Evolutionary conservation across 2,797 vertebrate species (phyloP).

Genomic region (Megalops cyprinoides): DNA sequence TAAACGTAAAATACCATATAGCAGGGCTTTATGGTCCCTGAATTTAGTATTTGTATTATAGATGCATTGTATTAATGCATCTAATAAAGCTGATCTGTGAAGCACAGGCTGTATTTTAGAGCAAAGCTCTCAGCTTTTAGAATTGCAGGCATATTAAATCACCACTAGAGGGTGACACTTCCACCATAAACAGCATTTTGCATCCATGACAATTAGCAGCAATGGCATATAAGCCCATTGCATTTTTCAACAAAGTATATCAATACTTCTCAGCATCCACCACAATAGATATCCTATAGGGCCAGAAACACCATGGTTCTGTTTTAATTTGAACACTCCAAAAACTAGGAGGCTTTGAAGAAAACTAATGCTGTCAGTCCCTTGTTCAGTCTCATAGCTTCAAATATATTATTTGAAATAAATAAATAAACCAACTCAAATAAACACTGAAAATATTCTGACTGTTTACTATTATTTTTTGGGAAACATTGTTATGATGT

Average conservation of each 20-base stretch:
- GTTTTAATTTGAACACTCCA: not conserved
- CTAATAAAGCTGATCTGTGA: not conserved
- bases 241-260: not conserved
- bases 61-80: not conserved
- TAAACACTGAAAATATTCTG: not conserved
- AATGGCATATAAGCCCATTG: not conserved
- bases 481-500: too few relatives aligned
- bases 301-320: too few relatives aligned
- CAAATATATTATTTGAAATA: too few relatives aligned
- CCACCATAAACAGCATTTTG: not conserved
- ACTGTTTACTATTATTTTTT: too few relatives aligned
- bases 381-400: too few relatives aligned
- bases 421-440: conserved; percentile 14
- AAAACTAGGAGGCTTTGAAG: not conserved
- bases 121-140: not conserved
- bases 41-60: not conserved
- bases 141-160: not conserved
- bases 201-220: too few relatives aligned
- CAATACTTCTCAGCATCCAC: too few relatives aligned
- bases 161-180: conserved; percentile 63
- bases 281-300: too few relatives aligned
- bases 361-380: not conserved
- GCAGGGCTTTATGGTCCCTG: not conserved
- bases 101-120: not conserved
- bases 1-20: not conserved